A percentile compares a stretch with the other conserved stretches of the same genome.
Conservation (phyloP, 2,888 invertebrate genomes). For the Acrobasis suavella region DNA sequence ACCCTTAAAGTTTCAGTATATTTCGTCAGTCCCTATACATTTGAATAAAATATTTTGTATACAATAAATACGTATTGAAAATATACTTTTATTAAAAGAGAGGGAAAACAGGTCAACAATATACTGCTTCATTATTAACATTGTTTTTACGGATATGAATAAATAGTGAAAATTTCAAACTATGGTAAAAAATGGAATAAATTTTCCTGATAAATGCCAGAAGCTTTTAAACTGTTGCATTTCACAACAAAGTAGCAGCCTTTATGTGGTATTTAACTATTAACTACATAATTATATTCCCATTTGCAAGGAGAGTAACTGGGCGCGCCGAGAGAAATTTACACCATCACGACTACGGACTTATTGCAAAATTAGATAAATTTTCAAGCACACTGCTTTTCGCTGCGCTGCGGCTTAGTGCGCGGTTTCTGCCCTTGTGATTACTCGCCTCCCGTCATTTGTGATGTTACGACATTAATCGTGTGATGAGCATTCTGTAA, state of each 20-base stretch:
- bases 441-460: slow-evolving; percentile 11
- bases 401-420: slow-evolving; percentile 4
- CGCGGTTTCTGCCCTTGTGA: slow-evolving; percentile 21
- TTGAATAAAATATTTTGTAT: too few species aligned
- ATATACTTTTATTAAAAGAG: too few species aligned
- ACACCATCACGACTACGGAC: slow-evolving; percentile 10
- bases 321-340: slow-evolving; percentile 23
- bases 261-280: slow-evolving; percentile 23
- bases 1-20: too few species aligned
- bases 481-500: slow-evolving; percentile 1
- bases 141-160: too few species aligned
- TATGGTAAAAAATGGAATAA: too few species aligned
- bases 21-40: too few species aligned
- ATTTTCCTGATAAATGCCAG: slow-evolving; percentile 1
- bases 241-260: slow-evolving; percentile 8
- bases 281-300: slow-evolving; percentile 24
- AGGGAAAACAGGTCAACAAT: too few species aligned
- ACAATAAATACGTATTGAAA: too few species aligned
- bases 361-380: slow-evolving; percentile 20
- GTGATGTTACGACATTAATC: slow-evolving; percentile 13
- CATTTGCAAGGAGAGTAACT: slow-evolving; percentile 23
- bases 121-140: too few species aligned
- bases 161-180: too few species aligned
- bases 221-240: slow-evolving; percentile 13
- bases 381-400: slow-evolving; percentile 16